Conservation (phyloP, 1,140 invertebrate species). For the Brachionus asplanchnoidis region DNA sequence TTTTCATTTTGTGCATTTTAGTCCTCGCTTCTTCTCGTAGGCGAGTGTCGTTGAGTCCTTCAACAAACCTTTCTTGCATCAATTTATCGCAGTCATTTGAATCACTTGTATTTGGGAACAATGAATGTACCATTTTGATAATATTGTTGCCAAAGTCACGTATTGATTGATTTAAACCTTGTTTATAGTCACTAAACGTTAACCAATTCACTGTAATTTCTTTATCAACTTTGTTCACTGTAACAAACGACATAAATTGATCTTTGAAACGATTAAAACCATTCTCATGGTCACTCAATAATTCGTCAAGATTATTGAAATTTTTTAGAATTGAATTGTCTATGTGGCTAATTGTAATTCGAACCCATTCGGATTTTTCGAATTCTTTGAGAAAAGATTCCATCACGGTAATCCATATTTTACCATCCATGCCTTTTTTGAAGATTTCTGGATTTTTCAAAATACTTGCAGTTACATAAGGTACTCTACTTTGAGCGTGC, state of each 20-base stretch:
- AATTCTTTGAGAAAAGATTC: conserved; percentile 2
- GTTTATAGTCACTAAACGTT: background rate
- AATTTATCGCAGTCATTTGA: background rate
- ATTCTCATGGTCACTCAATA: background rate
- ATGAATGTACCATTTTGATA: background rate
- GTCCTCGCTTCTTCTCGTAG: background rate
- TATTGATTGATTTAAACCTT: background rate
- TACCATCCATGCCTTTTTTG: background rate
- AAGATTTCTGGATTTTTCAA: background rate
- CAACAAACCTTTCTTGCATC: background rate
- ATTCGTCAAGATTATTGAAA: background rate
- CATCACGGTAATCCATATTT: background rate
- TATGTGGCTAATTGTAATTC: background rate
- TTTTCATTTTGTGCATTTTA: background rate
- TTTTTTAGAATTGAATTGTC: background rate
- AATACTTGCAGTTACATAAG: background rate
- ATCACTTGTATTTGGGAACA: background rate
- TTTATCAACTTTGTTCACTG: background rate
- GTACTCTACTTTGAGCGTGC: background rate
- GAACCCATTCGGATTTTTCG: background rate
- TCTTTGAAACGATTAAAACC: background rate
- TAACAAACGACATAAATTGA: background rate
- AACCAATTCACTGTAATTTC: background rate
- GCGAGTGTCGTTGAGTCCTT: background rate
- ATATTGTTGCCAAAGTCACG: background rate